A percentile compares a stretch with the other conserved stretches of the same genome.
Evolutionary conservation across 2,797 vertebrate genomes (phyloP).

Genomic region (Cuniculus paca): DNA sequence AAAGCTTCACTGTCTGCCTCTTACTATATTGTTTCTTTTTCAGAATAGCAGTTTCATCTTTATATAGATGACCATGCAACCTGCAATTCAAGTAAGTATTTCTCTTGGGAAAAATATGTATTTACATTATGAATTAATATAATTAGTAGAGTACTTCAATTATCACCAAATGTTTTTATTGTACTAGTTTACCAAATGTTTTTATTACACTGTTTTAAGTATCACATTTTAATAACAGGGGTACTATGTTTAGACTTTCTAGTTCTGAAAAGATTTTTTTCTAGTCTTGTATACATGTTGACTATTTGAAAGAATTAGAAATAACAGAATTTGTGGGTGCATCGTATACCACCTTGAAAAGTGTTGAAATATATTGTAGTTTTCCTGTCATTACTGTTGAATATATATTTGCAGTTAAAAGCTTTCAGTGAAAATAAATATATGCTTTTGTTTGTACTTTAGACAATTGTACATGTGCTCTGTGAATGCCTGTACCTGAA

Average conservation of each 20-base stretch:
- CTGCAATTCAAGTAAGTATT: constrained; percentile 88
- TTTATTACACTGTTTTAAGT: constrained; percentile 40
- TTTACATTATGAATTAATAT: constrained; percentile 41
- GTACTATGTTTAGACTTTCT: constrained; percentile 37
- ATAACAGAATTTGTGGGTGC: not conserved
- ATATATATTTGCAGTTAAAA: constrained; percentile 24
- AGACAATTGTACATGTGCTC: not conserved
- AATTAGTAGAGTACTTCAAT: constrained; percentile 30
- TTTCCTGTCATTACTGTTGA: not conserved
- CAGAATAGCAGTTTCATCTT: constrained; percentile 79
- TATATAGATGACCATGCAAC: constrained; percentile 86
- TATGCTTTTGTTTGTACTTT: not conserved
- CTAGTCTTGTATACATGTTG: constrained; percentile 49
- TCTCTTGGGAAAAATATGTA: not conserved
- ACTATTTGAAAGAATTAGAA: constrained; percentile 61
- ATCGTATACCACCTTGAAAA: not conserved
- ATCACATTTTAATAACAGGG: constrained; percentile 41
- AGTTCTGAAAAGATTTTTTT: constrained; percentile 39
- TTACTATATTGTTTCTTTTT: constrained; percentile 75
- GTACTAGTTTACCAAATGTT: not conserved
- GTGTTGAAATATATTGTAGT: not conserved
- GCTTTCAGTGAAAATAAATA: not conserved
- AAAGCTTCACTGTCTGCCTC: not conserved
- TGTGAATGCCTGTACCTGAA: not conserved
- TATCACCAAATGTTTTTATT: constrained; percentile 43